Conservation (phyloP, 1,140 invertebrate genomes). For the Eumeta japonica region DNA sequence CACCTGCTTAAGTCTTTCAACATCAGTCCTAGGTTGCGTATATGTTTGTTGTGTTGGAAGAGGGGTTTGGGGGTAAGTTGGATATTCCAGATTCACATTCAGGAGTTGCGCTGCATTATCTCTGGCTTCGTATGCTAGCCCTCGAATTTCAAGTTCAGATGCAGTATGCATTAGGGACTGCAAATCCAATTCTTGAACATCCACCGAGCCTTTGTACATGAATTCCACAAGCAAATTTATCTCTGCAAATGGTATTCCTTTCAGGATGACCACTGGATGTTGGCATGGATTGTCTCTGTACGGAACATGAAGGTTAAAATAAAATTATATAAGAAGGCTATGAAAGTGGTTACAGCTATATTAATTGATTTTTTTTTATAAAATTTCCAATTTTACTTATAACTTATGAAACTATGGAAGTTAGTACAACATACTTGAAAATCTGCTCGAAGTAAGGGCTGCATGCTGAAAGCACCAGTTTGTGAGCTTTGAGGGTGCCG, state of each 20-base stretch:
- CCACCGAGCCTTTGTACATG: slow-evolving; percentile 72
- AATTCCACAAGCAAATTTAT: slow-evolving; percentile 71
- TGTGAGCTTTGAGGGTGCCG: slow-evolving; percentile 67
- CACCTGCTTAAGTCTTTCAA: slow-evolving; percentile 53
- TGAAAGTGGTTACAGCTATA: slow-evolving; percentile 49
- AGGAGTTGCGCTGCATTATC: slow-evolving; percentile 54
- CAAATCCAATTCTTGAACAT: slow-evolving; percentile 66
- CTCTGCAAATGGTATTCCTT: slow-evolving; percentile 67
- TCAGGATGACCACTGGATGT: slow-evolving; percentile 71
- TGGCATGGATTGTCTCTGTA: slow-evolving; percentile 67
- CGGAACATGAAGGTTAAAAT: not conserved
- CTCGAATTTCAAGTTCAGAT: slow-evolving; percentile 65
- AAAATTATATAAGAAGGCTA: not conserved
- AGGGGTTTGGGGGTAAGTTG: slow-evolving; percentile 30
- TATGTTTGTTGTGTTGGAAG: slow-evolving; percentile 24
- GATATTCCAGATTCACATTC: slow-evolving; percentile 54
- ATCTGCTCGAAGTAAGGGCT: slow-evolving; percentile 76
- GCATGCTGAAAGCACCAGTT: slow-evolving; percentile 71
- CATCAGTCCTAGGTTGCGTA: slow-evolving; percentile 41
- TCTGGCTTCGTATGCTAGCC: slow-evolving; percentile 54
- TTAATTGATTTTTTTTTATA: too few species aligned
- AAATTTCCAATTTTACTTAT: not conserved
- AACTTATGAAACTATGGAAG: not conserved
- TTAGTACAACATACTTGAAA: slow-evolving; percentile 64
- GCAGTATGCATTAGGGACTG: slow-evolving; percentile 68